Percentiles rank a stretch among this genome's conserved stretches.
These are phyloP conservation scores for Brenthis hecate DNA, from an alignment of 2,888 invertebrate genomes.

Conservation along the genomic window DNA sequence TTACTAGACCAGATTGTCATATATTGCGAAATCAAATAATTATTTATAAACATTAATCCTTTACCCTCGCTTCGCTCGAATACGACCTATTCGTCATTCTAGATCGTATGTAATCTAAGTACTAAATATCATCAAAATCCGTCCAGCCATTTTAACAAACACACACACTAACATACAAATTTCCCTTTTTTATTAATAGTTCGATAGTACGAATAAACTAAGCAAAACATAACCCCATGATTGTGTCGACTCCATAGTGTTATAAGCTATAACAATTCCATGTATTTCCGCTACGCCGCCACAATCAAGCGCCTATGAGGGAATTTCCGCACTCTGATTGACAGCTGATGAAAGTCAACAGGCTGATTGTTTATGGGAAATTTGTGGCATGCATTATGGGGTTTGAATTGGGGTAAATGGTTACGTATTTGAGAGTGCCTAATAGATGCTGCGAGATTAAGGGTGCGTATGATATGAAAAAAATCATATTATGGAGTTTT, in stretches of 20 bases:
- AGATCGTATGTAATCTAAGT: too few relatives aligned
- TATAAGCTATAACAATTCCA: conserved; percentile 50
- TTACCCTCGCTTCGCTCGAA: too few relatives aligned
- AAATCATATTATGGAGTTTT: too few relatives aligned
- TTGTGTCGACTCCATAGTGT: conserved; percentile 10
- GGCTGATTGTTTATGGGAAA: conserved; percentile 40
- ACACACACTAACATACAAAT: too few relatives aligned
- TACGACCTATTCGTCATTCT: too few relatives aligned
- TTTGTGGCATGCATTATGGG: conserved; percentile 23
- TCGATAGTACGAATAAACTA: not conserved
- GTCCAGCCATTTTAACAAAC: too few relatives aligned
- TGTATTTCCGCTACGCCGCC: conserved; percentile 51
- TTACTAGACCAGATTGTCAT: too few relatives aligned
- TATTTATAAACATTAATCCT: too few relatives aligned
- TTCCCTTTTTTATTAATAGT: not conserved
- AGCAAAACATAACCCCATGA: not conserved
- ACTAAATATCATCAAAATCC: too few relatives aligned
- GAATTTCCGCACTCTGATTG: conserved; percentile 58
- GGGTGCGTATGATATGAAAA: too few relatives aligned
- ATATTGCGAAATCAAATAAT: too few relatives aligned
- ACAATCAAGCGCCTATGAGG: conserved; percentile 59
- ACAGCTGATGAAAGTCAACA: conserved; percentile 51
- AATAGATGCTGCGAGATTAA: too few relatives aligned
- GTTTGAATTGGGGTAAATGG: not conserved
- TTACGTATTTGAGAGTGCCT: not conserved